phyloP scores from a whole-genome alignment of 2,113 vertebrate genomes.

The Nettapus auritus region DNA sequence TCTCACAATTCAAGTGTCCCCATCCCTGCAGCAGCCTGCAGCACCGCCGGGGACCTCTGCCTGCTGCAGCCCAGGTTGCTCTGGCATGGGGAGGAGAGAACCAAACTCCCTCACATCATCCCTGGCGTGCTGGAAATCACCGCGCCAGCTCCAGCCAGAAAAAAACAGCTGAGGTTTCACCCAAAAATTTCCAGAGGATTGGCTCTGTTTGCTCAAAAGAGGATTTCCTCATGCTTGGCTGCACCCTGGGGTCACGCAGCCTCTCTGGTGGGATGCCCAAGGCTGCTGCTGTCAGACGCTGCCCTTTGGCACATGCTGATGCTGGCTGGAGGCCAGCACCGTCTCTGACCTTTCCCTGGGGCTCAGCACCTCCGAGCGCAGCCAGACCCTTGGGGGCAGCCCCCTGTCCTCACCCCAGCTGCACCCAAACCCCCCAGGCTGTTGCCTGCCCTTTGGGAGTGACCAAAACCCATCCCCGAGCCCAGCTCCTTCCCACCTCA shows the following conservation, averaged over 20 bases:
- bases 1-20: neutral
- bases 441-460: neutral
- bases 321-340: neutral
- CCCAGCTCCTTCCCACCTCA: neutral
- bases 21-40: too few species aligned
- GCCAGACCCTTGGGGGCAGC: neutral
- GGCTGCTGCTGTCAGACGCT: neutral
- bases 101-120: too few species aligned
- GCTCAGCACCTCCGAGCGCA: accelerated
- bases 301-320: neutral
- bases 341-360: neutral
- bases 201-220: accelerated
- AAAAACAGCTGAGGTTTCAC: neutral
- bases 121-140: too few species aligned
- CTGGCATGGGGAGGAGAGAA: too few species aligned
- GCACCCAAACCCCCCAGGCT: neutral
- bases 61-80: too few species aligned
- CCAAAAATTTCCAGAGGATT: neutral
- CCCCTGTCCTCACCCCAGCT: neutral
- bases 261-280: neutral
- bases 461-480: neutral
- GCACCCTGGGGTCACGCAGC: neutral
- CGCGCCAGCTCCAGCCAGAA: neutral
- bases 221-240: neutral
- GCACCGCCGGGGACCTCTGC: too few species aligned